Evolutionary conservation across 92 coral and sea anemone species (phyloP).

Genomic region (Heliopora coerulea): DNA sequence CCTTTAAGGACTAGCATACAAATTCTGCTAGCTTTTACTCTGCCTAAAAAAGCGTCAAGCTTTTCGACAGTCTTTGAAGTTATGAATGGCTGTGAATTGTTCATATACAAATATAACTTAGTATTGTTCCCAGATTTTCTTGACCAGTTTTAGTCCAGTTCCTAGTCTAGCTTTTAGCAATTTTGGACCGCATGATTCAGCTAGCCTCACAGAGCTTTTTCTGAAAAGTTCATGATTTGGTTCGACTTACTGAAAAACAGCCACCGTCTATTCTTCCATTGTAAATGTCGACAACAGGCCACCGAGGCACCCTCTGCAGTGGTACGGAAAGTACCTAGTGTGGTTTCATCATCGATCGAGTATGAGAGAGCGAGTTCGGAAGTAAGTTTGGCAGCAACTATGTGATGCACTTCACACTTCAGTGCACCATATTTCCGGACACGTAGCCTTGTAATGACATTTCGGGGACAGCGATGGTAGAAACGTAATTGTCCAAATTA

Average conservation of each 20-base stretch:
- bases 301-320: too few relatives aligned
- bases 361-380: too few relatives aligned
- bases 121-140: not conserved
- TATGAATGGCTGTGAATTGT: not conserved
- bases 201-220: not conserved
- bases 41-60: not conserved
- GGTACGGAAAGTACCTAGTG: too few relatives aligned
- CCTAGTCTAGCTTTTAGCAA: not conserved
- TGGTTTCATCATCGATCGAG: too few relatives aligned
- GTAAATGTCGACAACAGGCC: too few relatives aligned
- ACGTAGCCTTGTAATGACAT: constrained; percentile 12
- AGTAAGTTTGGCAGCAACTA: too few relatives aligned
- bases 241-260: too few relatives aligned
- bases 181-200: not conserved
- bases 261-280: too few relatives aligned
- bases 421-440: constrained; percentile 39
- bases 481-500: constrained; percentile 81
- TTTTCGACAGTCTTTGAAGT: not conserved
- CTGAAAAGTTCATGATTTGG: not conserved
- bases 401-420: constrained; percentile 24
- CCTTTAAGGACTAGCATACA: not conserved
- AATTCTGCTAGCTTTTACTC: not conserved
- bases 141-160: not conserved
- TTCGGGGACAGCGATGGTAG: constrained; percentile 46
- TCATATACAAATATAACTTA: not conserved